Conservation (phyloP, 2,888 invertebrate species). For the Heliconius hortense region DNA sequence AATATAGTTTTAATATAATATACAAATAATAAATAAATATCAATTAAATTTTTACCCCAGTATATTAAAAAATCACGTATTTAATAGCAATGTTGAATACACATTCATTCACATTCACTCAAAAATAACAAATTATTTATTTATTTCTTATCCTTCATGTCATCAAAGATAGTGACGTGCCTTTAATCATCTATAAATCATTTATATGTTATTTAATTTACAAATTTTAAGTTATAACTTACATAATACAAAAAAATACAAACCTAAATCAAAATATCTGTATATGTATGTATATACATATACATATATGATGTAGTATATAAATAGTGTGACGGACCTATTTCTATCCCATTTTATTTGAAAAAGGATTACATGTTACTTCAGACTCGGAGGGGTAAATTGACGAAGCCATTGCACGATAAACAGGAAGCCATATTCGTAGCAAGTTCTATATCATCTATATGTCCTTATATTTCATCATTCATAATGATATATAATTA, state of each 20-base stretch:
- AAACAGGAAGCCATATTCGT: slow-evolving; percentile 35
- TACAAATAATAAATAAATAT: background rate
- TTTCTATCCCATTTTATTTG: slow-evolving; percentile 31
- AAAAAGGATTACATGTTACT: slow-evolving; percentile 34
- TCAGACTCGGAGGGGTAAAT: slow-evolving; percentile 40
- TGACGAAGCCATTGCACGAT: slow-evolving; percentile 43
- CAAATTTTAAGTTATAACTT: background rate
- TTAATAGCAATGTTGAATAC: too few species aligned
- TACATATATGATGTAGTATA: background rate
- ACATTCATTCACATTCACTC: too few species aligned
- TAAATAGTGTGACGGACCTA: background rate
- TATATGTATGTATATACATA: background rate
- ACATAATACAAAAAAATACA: background rate
- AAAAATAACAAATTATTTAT: too few species aligned
- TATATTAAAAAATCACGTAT: background rate
- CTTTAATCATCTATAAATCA: background rate
- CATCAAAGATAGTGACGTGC: background rate
- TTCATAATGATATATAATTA: background rate
- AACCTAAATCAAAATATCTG: background rate
- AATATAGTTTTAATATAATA: background rate
- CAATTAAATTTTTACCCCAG: background rate
- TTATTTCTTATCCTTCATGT: background rate
- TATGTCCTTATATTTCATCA: background rate
- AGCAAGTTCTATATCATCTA: slow-evolving; percentile 14
- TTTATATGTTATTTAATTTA: background rate